Base-by-base conservation (phyloP, 2,797 vertebrate genomes). In the Catharus ustulatus region DNA sequence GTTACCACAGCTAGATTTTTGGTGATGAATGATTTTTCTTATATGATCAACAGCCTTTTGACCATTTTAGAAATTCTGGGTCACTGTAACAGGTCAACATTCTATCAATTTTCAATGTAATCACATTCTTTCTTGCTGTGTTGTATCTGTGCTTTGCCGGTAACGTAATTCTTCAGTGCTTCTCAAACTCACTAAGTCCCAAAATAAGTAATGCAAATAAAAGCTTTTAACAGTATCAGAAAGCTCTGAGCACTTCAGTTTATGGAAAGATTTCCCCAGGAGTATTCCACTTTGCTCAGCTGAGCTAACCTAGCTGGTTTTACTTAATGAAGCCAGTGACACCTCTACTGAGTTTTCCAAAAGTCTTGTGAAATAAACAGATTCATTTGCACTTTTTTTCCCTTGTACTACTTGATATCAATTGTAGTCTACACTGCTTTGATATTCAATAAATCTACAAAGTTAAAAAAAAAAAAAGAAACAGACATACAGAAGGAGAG, bases 341-440 rank as follows among this genome's bases (percentile, higher is more conserved):
- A 87, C 19, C 67, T 82, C 59, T 86, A 21, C 36, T 36, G 30
- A 4, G 1, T 87, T 95, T 89, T 89, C 45, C 40, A 43, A 11
- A 90, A 68, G 42, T 46, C 54, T 74, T 83, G 30, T 72, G 78
- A 90, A 87, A 82, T 75, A 90, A 84, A 92, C 26, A 88, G 55
- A 82, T 59, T 45, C 30, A 62, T 64, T 42, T 68, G 68, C 21
- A 66, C 46, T 0, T 40, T 4, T 68, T 84, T 49, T 80, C 51
- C 21, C 45, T 80, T 30, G 17, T 55, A 87, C 12, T 23, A 57
- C 58, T 66, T 9, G 27, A n/a, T 34, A 94, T 36, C 68, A 63
- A 4, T n/a, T 68, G 42, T 54, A 77, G 30, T 52, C 45, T 52
- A 85, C 46, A 36, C 51, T 74, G 84, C 75, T 95, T 58, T 89